Base-by-base conservation (phyloP, 2,888 invertebrate genomes). In the Merodon equestris region DNA sequence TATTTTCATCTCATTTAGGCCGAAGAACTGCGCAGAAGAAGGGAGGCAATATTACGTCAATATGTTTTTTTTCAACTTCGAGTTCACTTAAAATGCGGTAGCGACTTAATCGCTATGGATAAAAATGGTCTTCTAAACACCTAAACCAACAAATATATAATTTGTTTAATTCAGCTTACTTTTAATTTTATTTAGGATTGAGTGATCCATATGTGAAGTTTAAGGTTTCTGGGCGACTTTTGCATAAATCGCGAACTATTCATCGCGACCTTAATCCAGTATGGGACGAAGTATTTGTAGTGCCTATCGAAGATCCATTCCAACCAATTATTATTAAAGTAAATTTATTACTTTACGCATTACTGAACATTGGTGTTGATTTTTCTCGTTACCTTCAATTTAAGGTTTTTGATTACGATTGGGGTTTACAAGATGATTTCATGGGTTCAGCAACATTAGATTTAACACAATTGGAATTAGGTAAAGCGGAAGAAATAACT, bases 171-270 rank as follows among this genome's bases (percentile, higher is more conserved):
- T 27, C 7, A 4, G 10, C 9, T 40, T 40, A 7, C 3, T 60
- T 63, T 13, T 48, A 67, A 63, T 50, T 19, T 44, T 18, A 13
- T 13, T 27, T 19, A 96, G 98, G 98, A 84, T 95, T 97, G 77
- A 98, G 97, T 89, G 98, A 98, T 90, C 98, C 98, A 17, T 98
- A 98, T 90, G 97, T 98, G 66, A 98, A 98, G 91, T 97, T 98
- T 90, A 97, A 97, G 90, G 91, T 93, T 81, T 94, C 93, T 10
- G 95, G 96, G 38, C 92, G 96, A 79, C 90, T 97, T 83, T 91
- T 97, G 83, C 96, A 97, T 90, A 98, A 98, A 90, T 97, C 97
- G 83, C 94, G 95, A 86, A 99, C 96, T 66, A 94, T 99, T 74
- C 96, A 96, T 89, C 92, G 97, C 84, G 97, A 97, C 88, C 91